phyloP scores from a whole-genome alignment of 2,888 invertebrate genomes.

The Pollenia labialis region DNA sequence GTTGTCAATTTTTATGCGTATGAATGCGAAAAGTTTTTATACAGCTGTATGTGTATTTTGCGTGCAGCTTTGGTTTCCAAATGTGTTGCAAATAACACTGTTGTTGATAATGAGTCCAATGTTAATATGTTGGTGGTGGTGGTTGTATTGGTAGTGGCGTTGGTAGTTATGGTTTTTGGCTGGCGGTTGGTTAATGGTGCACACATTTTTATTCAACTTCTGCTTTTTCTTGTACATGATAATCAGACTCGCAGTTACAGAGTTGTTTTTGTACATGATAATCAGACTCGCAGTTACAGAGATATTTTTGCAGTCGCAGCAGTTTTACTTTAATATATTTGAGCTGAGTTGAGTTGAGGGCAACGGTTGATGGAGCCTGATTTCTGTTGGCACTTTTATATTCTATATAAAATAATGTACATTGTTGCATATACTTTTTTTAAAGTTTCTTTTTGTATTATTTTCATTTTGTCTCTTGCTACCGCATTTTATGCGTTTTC shows the following conservation, averaged over 20 bases:
- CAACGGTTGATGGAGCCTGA: slow-evolving; percentile 28
- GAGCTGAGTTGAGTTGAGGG: not conserved
- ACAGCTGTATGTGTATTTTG: not conserved
- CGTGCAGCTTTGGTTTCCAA: slow-evolving; percentile 48
- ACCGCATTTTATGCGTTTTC: slow-evolving; percentile 54
- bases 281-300: slow-evolving; percentile 8
- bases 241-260: slow-evolving; percentile 31
- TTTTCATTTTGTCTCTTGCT: slow-evolving; percentile 27
- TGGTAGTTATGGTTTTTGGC: slow-evolving; percentile 59
- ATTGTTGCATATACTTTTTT: slow-evolving; percentile 4
- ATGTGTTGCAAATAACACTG: slow-evolving; percentile 52
- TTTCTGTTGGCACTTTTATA: slow-evolving; percentile 14
- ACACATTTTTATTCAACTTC: slow-evolving; percentile 11
- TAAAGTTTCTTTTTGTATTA: not conserved
- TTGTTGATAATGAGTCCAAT: slow-evolving; percentile 61
- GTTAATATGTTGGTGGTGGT: slow-evolving; percentile 60
- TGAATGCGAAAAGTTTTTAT: not conserved
- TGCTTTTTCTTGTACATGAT: slow-evolving; percentile 24
- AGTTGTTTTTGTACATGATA: slow-evolving; percentile 11
- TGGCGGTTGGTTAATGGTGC: slow-evolving; percentile 51
- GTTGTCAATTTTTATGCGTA: slow-evolving; percentile 19
- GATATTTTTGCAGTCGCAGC: slow-evolving; percentile 30
- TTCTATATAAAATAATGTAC: not conserved
- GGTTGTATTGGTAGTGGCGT: slow-evolving; percentile 40
- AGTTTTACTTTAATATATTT: slow-evolving; percentile 8